Evolutionary conservation across 2,888 invertebrate species (phyloP).

Genomic region (Malachius bipustulatus): DNA sequence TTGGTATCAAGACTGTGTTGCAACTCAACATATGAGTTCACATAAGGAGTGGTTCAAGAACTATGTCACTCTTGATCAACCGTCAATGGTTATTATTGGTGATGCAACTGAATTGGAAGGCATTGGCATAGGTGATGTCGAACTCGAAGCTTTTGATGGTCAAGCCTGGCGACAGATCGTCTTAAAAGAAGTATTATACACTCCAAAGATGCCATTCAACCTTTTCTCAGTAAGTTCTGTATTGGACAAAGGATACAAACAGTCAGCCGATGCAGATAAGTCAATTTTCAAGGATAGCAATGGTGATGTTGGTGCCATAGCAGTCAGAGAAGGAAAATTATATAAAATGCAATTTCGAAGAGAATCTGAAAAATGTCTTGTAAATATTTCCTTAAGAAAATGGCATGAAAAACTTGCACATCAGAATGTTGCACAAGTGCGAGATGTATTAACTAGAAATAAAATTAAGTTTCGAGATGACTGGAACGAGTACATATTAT

Average conservation of each 20-base stretch:
- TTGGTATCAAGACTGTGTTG: constrained; percentile 24
- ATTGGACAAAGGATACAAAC: constrained; percentile 20
- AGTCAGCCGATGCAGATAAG: constrained; percentile 16
- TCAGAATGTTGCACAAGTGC: constrained; percentile 22
- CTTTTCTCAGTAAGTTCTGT: constrained; percentile 20
- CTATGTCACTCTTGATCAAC: constrained; percentile 12
- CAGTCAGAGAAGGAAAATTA: constrained; percentile 13
- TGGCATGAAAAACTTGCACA: constrained; percentile 25
- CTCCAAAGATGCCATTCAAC: constrained; percentile 18
- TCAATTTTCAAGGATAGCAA: constrained; percentile 16
- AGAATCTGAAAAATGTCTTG: constrained; percentile 12
- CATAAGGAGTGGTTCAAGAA: constrained; percentile 20
- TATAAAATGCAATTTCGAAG: constrained; percentile 9
- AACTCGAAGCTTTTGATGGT: constrained; percentile 21
- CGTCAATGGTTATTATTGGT: constrained; percentile 13
- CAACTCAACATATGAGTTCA: constrained; percentile 24
- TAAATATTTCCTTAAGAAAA: constrained; percentile 17
- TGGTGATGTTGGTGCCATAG: constrained; percentile 15
- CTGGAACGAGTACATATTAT: constrained; percentile 16
- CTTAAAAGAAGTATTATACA: constrained; percentile 17
- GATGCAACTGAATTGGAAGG: constrained; percentile 21
- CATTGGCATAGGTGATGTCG: constrained; percentile 20
- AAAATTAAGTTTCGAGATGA: constrained; percentile 21
- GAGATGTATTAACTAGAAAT: constrained; percentile 10
- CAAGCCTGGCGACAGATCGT: constrained; percentile 17